Evolutionary conservation across 64 coral and sea anemone genomes (phyloP), one percentile per base, ranked within the genome.

Genomic region (Trachythela sp.): DNA sequence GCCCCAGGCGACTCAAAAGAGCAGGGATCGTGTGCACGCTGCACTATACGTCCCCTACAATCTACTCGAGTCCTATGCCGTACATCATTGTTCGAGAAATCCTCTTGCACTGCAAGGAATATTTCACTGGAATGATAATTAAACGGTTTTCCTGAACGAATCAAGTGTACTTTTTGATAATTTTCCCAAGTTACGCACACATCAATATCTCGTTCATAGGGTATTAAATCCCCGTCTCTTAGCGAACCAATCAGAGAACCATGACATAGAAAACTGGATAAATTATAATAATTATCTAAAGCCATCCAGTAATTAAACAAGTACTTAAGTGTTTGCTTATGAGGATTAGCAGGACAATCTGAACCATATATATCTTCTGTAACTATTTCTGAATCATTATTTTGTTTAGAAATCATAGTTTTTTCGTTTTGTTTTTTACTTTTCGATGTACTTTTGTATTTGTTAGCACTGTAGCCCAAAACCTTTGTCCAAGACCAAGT

Each of bases 201-300:
- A 36, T 80, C 75, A 2, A 80, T 80, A 36, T 80, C 75, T 35
- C 75, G 26, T 2, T 80, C 75, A 39, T 80, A 80, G 7, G 75
- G 75, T 30, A 80, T 80, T 35, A 80, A 80, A 15, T 80, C 75
- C 20, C 75, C 75, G 20, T 80, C 75, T 37, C 75, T 35, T 64
- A 64, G 24, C 56, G 26, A n/a, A 20, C 56, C 56, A 22, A 64
- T 64, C 15, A 64, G 26, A 64, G 56, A 64, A 64, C 56, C 75
- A 29, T 35, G 20, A 30, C 37, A 37, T 29, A 80, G 9, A 30
- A 35, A 80, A 22, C 75, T 80, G 35, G 31, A 35, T 80, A 80
- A 80, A 14, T 35, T 80, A 80, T 37, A 39, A 37, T 80, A 80
- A 29, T 80, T 80, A 38, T 35, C 75, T 30, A 80, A 30, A 1